Evolutionary conservation across 1,140 invertebrate genomes (phyloP), one percentile per base, ranked within the genome.

Genomic region (Caenorhabditis briggsae): DNA sequence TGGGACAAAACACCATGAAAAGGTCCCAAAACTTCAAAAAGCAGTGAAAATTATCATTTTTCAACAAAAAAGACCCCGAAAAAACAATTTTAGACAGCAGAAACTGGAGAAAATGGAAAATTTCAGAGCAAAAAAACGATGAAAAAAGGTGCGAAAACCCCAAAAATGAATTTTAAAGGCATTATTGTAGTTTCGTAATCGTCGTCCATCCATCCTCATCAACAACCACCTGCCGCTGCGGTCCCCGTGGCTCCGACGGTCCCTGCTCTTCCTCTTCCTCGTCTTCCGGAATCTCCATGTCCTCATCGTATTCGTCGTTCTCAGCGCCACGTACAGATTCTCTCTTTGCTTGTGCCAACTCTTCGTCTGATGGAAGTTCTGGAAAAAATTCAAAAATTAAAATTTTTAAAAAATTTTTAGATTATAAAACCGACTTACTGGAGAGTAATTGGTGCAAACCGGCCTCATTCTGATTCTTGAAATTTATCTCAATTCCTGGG

Each of bases 161-260:
- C 46, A 82, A 64, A 33, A 61, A 48, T 83, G 48, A 7, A 53
- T 33, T n/a, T 3, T 16, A 16, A 53, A 53, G 5, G 16, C 16
- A 20, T 23, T 53, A 83, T 83, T 58, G 53, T 41, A 25, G 25
- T 20, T 64, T 59, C 5, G 46, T 83, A 48, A 88, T 83, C 6
- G 88, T 86, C 23, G 88, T 89, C 88, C 88, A 88, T 11, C 88
- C 88, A 25, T 89, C 88, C 8, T 89, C 88, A 20, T 89, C 88
- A 48, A 53, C 58, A 9, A 70, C 74, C 16, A 78, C 82, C 61
- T 85, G 58, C 46, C 86, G 74, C 50, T 88, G 78, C 0, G 88
- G 53, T 46, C 74, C 83, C n/a, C 82, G 55, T 65, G 65, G 48
- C 50, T 65, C 46, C 41, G 78, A 83, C 16, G 58, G 46, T 25